These are phyloP conservation scores for Cerastoderma edule DNA, from an alignment of 2,888 invertebrate species.

Conservation along the genomic window DNA sequence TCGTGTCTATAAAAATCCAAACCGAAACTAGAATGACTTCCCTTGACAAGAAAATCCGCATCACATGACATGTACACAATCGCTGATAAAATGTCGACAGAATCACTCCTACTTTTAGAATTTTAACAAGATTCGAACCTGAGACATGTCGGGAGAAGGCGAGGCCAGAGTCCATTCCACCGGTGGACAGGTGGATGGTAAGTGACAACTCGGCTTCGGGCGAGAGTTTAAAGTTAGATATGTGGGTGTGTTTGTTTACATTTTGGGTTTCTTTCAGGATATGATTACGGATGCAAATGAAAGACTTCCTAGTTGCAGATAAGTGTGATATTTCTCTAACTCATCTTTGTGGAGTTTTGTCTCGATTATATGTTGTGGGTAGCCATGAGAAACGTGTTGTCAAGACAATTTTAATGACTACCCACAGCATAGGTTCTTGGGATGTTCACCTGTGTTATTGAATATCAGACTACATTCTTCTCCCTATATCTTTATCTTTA, in stretches of 20 bases:
- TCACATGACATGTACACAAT: constrained; percentile 27
- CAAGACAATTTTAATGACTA: no score
- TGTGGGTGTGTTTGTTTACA: no score
- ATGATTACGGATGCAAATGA: not conserved
- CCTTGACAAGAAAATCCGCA: constrained; percentile 43
- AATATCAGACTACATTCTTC: not conserved
- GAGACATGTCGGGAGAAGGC: constrained; percentile 72
- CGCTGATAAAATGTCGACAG: constrained; percentile 14
- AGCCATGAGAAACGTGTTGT: not conserved
- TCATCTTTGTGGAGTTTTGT: not conserved
- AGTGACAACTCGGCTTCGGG: constrained; percentile 44
- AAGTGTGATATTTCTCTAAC: not conserved
- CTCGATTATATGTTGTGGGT: not conserved
- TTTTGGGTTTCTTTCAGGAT: no score
- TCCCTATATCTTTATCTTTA: not conserved
- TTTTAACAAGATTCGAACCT: not conserved
- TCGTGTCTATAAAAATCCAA: no score
- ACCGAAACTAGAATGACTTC: constrained; percentile 45
- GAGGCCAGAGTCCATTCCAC: constrained; percentile 72
- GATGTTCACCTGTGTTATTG: no score
- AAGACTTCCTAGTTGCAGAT: not conserved
- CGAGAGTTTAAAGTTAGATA: no score
- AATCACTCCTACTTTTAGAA: constrained; percentile 1
- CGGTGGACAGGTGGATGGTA: constrained; percentile 81
- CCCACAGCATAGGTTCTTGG: no score